Percentiles rank a stretch among this genome's conserved stretches.
Evolutionary conservation across 2,888 invertebrate species (phyloP).

Genomic region (Stenurella melanura): DNA sequence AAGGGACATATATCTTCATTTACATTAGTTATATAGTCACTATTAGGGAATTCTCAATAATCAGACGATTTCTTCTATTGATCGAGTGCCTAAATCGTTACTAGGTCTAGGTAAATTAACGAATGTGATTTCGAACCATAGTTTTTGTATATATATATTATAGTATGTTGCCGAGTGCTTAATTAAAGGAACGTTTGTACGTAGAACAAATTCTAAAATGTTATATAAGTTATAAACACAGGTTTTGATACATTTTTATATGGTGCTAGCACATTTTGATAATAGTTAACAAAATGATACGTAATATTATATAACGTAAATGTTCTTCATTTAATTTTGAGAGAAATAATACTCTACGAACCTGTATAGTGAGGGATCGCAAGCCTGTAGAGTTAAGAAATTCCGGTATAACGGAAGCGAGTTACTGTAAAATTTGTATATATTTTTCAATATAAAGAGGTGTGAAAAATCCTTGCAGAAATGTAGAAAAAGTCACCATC

Average conservation of each 20-base stretch:
- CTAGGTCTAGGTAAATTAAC: slow-evolving; percentile 44
- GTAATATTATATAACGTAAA: not conserved
- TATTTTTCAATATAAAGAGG: no score
- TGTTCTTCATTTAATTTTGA: not conserved
- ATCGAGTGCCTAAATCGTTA: slow-evolving; percentile 50
- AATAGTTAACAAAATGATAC: slow-evolving; percentile 1
- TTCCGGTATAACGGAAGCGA: no score
- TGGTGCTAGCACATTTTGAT: not conserved
- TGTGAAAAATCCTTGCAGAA: no score
- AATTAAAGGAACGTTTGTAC: slow-evolving; percentile 40
- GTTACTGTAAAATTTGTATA: not conserved
- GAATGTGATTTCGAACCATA: slow-evolving; percentile 52
- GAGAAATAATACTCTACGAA: not conserved
- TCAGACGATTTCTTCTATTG: not conserved
- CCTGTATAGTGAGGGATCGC: not conserved
- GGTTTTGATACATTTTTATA: slow-evolving; percentile 22
- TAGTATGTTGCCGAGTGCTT: slow-evolving; percentile 49
- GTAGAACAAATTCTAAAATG: slow-evolving; percentile 49
- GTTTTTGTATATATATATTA: slow-evolving; percentile 51
- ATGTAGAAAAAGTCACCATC: no score
- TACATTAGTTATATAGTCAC: not conserved
- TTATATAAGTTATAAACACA: slow-evolving; percentile 21
- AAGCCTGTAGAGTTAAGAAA: not conserved
- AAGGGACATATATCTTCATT: not conserved
- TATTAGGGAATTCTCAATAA: not conserved